A percentile compares a stretch with the other conserved stretches of the same genome.
phyloP scores from a whole-genome alignment of 2,113 vertebrate species.

The Mastomys natalensis region DNA sequence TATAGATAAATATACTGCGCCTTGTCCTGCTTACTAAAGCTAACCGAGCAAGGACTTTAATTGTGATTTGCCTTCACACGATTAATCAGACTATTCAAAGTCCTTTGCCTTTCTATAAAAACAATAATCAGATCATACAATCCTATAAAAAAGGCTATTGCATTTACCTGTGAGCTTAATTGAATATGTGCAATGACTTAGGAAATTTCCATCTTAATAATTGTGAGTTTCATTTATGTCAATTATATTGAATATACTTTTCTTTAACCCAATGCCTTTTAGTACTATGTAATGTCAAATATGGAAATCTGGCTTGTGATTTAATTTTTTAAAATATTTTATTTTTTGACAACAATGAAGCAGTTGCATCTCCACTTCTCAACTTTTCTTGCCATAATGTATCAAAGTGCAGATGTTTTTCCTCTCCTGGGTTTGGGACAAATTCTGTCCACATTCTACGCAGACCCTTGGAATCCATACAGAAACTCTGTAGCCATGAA shows the following conservation, averaged over 20 bases:
- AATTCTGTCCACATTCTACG: too few species aligned
- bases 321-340: background rate
- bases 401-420: background rate
- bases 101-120: background rate
- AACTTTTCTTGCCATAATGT: background rate
- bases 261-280: background rate
- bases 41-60: background rate
- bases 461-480: background rate
- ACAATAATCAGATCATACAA: background rate
- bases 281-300: background rate
- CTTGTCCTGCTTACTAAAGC: background rate
- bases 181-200: background rate
- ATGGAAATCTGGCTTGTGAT: background rate
- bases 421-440: background rate
- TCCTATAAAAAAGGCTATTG: background rate
- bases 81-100: background rate
- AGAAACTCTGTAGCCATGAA: background rate
- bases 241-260: background rate
- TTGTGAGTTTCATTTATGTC: background rate
- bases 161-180: background rate
- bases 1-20: background rate
- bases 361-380: background rate
- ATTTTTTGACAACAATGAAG: background rate
- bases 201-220: slow-evolving; percentile 19
- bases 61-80: background rate